Evolutionary conservation across 1,140 invertebrate species (phyloP).

Genomic region (Hypsibius dujardini): DNA sequence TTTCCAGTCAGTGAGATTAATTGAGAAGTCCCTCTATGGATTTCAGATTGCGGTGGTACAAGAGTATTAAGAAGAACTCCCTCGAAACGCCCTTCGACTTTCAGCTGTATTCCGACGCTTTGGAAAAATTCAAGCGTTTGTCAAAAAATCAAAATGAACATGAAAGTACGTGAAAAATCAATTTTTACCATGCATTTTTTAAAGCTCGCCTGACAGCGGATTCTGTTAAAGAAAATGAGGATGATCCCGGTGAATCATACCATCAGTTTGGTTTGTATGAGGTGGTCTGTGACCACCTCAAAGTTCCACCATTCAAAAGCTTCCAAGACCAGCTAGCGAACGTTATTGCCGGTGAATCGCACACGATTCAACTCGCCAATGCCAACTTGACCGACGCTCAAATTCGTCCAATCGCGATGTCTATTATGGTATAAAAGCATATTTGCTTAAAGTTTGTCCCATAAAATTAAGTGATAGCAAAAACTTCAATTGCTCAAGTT

Average conservation of each 20-base stretch:
- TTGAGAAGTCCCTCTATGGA: too few relatives aligned
- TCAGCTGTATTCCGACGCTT: background rate
- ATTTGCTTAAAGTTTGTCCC: background rate
- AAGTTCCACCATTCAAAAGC: background rate
- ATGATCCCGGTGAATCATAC: background rate
- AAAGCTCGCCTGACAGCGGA: background rate
- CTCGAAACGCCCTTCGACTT: background rate
- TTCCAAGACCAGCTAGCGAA: background rate
- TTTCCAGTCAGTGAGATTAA: too few relatives aligned
- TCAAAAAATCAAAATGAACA: background rate
- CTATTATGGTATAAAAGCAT: background rate
- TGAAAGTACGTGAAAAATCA: background rate
- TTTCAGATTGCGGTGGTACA: background rate
- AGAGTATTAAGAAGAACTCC: constrained; percentile 6
- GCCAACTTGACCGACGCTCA: background rate
- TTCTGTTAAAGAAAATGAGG: constrained; percentile 1
- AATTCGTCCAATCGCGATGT: background rate
- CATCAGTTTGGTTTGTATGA: constrained; percentile 6
- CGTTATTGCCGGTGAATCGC: background rate
- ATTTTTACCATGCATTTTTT: background rate
- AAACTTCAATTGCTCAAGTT: too few relatives aligned
- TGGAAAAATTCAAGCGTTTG: constrained; percentile 5
- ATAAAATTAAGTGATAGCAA: too few relatives aligned
- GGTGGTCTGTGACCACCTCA: background rate
- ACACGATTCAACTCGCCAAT: background rate